Evolutionary conservation across 2,113 vertebrate species (phyloP).

Genomic region (Passerina amoena): DNA sequence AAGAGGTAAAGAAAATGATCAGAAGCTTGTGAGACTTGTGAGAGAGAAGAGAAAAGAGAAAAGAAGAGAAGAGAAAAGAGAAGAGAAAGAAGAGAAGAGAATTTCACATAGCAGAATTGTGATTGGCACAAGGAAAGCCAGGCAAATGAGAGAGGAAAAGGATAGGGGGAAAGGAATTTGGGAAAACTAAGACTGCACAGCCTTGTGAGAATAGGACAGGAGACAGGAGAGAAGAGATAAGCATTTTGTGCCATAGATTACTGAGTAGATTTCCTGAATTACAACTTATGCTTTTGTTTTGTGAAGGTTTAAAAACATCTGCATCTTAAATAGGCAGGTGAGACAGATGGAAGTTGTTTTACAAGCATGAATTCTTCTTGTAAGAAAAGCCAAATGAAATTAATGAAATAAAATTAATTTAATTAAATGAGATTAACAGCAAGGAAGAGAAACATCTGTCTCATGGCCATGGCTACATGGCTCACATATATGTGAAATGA

Average conservation of each 20-base stretch:
- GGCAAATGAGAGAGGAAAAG: neutral
- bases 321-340: neutral
- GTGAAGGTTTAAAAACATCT: neutral
- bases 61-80: neutral
- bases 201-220: neutral
- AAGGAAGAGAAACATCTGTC: neutral
- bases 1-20: neutral
- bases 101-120: neutral
- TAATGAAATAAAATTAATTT: neutral
- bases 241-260: neutral
- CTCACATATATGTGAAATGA: neutral
- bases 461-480: neutral
- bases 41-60: neutral
- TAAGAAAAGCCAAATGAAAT: neutral
- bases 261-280: neutral
- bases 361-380: neutral
- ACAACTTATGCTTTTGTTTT: neutral
- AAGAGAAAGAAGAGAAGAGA: too few relatives aligned
- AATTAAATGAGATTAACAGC: neutral
- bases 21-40: neutral
- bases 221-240: neutral
- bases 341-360: neutral
- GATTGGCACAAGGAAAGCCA: neutral
- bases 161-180: neutral
- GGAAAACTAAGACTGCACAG: neutral